Evolutionary conservation across 2,113 vertebrate genomes (phyloP).

Genomic region (Mobula birostris): DNA sequence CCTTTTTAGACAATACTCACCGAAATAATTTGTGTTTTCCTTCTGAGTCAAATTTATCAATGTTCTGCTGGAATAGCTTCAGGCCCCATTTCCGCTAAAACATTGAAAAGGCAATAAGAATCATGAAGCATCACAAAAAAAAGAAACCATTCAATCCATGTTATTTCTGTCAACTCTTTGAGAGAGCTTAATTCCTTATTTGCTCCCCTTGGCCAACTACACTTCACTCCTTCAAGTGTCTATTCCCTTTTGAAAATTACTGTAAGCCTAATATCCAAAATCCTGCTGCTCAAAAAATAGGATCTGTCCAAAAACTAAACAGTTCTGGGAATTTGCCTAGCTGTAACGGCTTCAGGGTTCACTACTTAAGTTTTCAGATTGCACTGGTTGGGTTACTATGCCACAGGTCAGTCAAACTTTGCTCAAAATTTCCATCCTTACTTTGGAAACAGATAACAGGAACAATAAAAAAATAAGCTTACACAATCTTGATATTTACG

Average conservation of each 20-base stretch:
- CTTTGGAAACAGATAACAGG: no score
- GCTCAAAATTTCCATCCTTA: no score
- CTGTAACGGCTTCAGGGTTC: no score
- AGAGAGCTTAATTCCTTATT: neutral
- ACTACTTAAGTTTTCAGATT: no score
- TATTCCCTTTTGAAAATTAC: neutral
- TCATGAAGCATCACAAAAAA: neutral
- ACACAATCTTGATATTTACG: no score
- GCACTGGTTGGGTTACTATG: no score
- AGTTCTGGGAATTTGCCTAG: no score
- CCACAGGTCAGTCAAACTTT: no score
- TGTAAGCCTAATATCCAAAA: no score
- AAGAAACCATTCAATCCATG: neutral
- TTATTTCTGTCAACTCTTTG: neutral
- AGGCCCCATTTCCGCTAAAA: slow-evolving; percentile 75
- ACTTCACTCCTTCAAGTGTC: neutral
- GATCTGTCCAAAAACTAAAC: no score
- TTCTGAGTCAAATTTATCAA: slow-evolving; percentile 75
- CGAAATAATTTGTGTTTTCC: slow-evolving; percentile 86
- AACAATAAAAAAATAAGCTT: no score
- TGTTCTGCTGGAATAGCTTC: slow-evolving; percentile 74
- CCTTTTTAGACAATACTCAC: slow-evolving; percentile 51
- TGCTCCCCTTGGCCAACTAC: neutral
- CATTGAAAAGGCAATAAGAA: slow-evolving; percentile 40
- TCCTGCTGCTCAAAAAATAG: no score